phyloP scores from a whole-genome alignment of 2,797 vertebrate genomes.

The Yasuhikotakia modesta region DNA sequence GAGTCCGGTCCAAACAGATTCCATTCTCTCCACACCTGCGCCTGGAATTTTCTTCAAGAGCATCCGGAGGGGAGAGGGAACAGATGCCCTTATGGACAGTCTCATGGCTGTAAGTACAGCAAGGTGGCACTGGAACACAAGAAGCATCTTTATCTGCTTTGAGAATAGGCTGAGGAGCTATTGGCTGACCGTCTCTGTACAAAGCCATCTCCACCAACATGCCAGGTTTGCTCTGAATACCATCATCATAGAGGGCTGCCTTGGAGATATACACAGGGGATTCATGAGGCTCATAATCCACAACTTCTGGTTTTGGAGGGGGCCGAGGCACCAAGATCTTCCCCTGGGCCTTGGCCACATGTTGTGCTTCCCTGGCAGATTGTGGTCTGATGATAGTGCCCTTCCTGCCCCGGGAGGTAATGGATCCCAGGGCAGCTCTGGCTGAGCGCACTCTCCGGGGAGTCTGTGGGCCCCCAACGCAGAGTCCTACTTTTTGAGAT shows the following conservation, averaged over 20 bases:
- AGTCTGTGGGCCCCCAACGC: slow-evolving; percentile 63
- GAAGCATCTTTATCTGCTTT: slow-evolving; percentile 62
- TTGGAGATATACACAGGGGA: slow-evolving; percentile 54
- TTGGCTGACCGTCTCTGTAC: slow-evolving; percentile 59
- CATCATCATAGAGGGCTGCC: slow-evolving; percentile 59
- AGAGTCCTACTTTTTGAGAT: slow-evolving; percentile 56
- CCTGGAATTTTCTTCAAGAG: slow-evolving; percentile 59
- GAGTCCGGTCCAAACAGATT: slow-evolving; percentile 72
- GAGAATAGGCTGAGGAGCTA: slow-evolving; percentile 52
- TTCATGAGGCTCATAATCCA: slow-evolving; percentile 58
- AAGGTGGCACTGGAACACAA: slow-evolving; percentile 61
- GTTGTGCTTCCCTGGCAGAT: slow-evolving; percentile 73
- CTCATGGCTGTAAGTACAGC: slow-evolving; percentile 62
- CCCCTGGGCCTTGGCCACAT: slow-evolving; percentile 73
- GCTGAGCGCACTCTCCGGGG: slow-evolving; percentile 69
- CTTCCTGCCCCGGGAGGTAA: slow-evolving; percentile 72
- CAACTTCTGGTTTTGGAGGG: slow-evolving; percentile 69
- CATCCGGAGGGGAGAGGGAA: slow-evolving; percentile 64
- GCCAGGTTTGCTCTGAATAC: slow-evolving; percentile 57
- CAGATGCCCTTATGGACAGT: slow-evolving; percentile 62
- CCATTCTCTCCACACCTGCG: slow-evolving; percentile 70
- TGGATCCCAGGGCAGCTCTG: slow-evolving; percentile 61
- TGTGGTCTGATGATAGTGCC: slow-evolving; percentile 75
- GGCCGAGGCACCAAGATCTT: slow-evolving; percentile 78
- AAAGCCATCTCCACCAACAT: slow-evolving; percentile 57